Evolutionary conservation across 2,797 vertebrate species (phyloP).

Genomic region (Pelobates cultripes): DNA sequence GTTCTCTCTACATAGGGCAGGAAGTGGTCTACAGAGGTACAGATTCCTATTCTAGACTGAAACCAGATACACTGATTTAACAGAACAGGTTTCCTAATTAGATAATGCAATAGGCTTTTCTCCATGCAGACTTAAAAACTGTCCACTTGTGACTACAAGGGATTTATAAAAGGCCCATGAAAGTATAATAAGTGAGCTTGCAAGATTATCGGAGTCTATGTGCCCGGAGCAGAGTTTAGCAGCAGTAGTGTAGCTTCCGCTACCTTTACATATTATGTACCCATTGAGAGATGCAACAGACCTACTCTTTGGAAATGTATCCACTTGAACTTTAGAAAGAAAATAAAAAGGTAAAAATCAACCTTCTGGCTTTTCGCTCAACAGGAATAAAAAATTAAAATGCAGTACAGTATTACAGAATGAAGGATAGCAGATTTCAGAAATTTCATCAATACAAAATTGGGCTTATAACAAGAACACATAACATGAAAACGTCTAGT

Average conservation of each 20-base stretch:
- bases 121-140: constrained; percentile 33
- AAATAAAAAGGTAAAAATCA: not conserved
- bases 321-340: not conserved
- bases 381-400: too few relatives aligned
- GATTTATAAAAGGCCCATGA: constrained; percentile 35
- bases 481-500: too few relatives aligned
- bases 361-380: not conserved
- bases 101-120: constrained; percentile 25
- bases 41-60: constrained; percentile 4
- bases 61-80: constrained; percentile 30
- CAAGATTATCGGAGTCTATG: constrained; percentile 16
- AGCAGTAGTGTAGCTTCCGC: constrained; percentile 5
- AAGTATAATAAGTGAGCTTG: constrained; percentile 37
- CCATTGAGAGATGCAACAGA: constrained; percentile 18
- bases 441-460: too few relatives aligned
- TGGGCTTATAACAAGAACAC: too few relatives aligned
- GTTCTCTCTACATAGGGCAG: constrained; percentile 22
- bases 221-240: constrained; percentile 37
- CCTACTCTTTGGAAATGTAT: not conserved
- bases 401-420: too few relatives aligned
- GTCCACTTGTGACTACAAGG: constrained; percentile 32
- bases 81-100: constrained; percentile 23
- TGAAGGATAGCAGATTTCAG: too few relatives aligned
- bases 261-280: constrained; percentile 1
- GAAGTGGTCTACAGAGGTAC: constrained; percentile 23